phyloP scores from a whole-genome alignment of 2,888 invertebrate genomes.

The Stenodera caucasica region DNA sequence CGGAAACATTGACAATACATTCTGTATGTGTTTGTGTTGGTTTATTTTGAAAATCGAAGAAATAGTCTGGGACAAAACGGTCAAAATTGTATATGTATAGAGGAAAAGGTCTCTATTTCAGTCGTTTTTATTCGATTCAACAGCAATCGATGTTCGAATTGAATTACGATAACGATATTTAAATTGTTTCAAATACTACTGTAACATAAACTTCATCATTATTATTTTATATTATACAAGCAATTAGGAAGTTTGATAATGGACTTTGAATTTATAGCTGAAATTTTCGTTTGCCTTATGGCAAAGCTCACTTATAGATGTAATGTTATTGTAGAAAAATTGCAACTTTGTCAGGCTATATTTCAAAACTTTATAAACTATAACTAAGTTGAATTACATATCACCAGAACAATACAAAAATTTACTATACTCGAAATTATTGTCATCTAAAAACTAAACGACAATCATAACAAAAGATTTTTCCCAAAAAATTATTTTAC shows the following conservation, averaged over 20 bases:
- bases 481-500: neutral
- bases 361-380: conserved; percentile 18
- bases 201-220: no score
- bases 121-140: neutral
- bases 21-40: neutral
- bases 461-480: neutral
- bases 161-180: no score
- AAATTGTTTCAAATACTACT: no score
- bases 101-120: neutral
- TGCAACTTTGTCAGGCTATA: conserved; percentile 15
- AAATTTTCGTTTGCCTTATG: neutral
- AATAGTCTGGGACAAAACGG: neutral
- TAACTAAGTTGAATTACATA: conserved; percentile 13
- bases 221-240: no score
- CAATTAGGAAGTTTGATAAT: neutral
- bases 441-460: neutral
- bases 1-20: neutral
- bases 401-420: conserved; percentile 14
- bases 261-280: neutral
- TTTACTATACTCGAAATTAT: no score
- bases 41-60: neutral
- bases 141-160: neutral
- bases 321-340: conserved; percentile 21
- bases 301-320: neutral
- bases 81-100: neutral